Conservation (phyloP, 2,113 vertebrate species). For the Clarias magur region DNA sequence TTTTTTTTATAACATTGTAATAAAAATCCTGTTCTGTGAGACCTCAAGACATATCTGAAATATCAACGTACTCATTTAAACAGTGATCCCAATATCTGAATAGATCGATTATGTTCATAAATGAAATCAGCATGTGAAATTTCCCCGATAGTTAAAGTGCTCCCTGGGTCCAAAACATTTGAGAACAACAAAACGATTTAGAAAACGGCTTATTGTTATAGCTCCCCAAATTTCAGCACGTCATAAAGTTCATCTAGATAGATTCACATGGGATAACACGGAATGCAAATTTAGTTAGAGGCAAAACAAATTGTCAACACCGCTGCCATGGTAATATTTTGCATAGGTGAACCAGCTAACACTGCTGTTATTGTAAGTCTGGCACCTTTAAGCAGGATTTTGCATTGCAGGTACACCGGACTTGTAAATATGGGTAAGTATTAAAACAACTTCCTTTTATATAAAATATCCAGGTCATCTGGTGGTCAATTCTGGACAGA, state of each 20-base stretch:
- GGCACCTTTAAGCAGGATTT: conserved; percentile 22
- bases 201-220: conserved; percentile 29
- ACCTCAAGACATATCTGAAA: not conserved
- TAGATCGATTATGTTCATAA: not conserved
- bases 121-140: not conserved
- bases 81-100: not conserved
- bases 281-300: conserved; percentile 43
- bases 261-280: conserved; percentile 17
- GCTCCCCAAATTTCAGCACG: conserved; percentile 34
- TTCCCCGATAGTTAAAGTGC: not conserved
- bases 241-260: not conserved
- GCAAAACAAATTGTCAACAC: conserved; percentile 45
- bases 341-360: conserved; percentile 36
- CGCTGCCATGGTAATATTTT: conserved; percentile 35
- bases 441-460: conserved; percentile 6
- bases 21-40: not conserved
- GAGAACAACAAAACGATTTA: not conserved
- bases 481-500: not conserved
- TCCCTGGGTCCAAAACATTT: not conserved
- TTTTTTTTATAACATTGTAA: not conserved
- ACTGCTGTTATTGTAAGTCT: conserved; percentile 32
- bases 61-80: not conserved
- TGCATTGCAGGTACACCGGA: conserved; percentile 30
- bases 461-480: not conserved
- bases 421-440: not conserved